Conservation (phyloP, 1,140 invertebrate species). For the Vollenhovia emeryi region DNA sequence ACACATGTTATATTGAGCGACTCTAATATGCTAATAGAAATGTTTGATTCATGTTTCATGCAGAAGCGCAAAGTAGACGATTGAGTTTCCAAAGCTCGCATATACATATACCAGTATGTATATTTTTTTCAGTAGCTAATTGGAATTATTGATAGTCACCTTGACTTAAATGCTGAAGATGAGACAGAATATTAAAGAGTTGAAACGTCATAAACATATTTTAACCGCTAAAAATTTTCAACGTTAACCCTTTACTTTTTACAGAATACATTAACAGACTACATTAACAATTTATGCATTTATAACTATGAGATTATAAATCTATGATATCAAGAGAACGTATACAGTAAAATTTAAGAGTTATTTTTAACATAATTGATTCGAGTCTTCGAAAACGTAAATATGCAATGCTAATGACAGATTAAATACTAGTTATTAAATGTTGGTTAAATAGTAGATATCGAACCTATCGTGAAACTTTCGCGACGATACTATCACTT, state of each 20-base stretch:
- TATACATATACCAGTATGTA: too few relatives aligned
- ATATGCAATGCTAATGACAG: neutral
- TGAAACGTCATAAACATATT: slow-evolving; percentile 2
- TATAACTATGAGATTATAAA: neutral
- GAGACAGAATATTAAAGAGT: neutral
- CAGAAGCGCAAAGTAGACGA: neutral
- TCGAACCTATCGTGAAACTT: neutral
- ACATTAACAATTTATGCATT: neutral
- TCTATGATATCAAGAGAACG: neutral
- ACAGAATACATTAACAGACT: neutral
- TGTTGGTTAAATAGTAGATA: slow-evolving; percentile 12
- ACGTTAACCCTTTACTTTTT: neutral
- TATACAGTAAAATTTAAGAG: neutral
- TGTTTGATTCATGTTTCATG: slow-evolving; percentile 2
- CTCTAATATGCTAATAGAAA: slow-evolving; percentile 41
- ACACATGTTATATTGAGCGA: neutral
- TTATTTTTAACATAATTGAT: neutral
- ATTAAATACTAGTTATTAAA: slow-evolving; percentile 3
- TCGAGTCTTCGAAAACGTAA: neutral
- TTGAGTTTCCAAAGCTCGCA: neutral
- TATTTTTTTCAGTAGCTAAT: slow-evolving; percentile 9
- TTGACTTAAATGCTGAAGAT: neutral
- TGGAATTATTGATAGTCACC: neutral
- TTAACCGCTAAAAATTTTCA: neutral
- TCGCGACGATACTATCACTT: slow-evolving; percentile 1